Evolutionary conservation across 1,140 invertebrate species (phyloP).

Genomic region (Gryon sp.): DNA sequence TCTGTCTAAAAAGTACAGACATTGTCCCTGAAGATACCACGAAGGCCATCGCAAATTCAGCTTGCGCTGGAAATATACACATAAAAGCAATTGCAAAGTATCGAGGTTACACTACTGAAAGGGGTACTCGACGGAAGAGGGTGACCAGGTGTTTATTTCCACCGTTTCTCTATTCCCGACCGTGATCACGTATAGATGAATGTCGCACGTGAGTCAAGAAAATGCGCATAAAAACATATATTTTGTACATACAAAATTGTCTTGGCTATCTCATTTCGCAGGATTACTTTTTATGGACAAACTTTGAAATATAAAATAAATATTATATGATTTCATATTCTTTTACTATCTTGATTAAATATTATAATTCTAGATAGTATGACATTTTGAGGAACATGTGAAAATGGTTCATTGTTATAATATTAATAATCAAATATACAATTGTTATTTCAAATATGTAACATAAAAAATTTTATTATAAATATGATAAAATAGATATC

Average conservation of each 20-base stretch:
- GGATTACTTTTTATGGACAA: too few relatives aligned
- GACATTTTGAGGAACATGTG: too few relatives aligned
- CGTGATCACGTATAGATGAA: constrained; percentile 25
- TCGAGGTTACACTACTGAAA: constrained; percentile 31
- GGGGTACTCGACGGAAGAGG: constrained; percentile 51
- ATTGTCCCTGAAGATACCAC: constrained; percentile 19
- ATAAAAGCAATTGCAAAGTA: constrained; percentile 50
- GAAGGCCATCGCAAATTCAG: constrained; percentile 37
- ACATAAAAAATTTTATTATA: too few relatives aligned
- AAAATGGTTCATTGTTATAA: too few relatives aligned
- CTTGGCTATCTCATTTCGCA: too few relatives aligned
- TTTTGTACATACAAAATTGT: too few relatives aligned
- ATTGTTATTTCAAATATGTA: too few relatives aligned
- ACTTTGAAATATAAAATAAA: too few relatives aligned
- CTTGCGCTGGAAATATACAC: constrained; percentile 33
- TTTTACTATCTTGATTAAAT: too few relatives aligned
- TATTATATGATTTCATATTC: too few relatives aligned
- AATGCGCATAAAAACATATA: constrained; percentile 8
- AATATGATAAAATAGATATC: too few relatives aligned
- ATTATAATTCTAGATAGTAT: too few relatives aligned
- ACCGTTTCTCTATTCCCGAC: constrained; percentile 34
- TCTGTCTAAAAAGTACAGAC: background rate
- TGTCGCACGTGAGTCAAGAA: constrained; percentile 6
- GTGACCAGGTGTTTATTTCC: constrained; percentile 57
- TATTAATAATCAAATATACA: background rate